These are phyloP conservation scores for Dermatemys mawii DNA, from an alignment of 2,113 vertebrate genomes.

Conservation along the genomic window DNA sequence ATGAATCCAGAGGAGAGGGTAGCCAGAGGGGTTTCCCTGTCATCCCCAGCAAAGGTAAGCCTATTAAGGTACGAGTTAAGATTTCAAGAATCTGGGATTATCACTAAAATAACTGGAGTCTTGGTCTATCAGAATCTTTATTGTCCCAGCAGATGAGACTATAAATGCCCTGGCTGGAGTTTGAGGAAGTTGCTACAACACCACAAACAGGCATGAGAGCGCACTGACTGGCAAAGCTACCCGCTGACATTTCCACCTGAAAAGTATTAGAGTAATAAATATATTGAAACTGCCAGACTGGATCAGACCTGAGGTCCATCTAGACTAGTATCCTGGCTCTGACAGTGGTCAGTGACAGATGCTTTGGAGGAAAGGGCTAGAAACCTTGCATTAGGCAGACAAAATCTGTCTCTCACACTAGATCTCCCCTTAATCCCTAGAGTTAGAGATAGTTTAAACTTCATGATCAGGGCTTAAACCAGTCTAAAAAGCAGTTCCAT, in stretches of 20 bases:
- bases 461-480: background rate
- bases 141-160: background rate
- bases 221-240: background rate
- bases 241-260: background rate
- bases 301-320: background rate
- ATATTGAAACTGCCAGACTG: accelerated
- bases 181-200: background rate
- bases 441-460: background rate
- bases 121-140: background rate
- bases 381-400: background rate
- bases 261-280: background rate
- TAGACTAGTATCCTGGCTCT: background rate
- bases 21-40: no score
- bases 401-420: background rate
- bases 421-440: background rate
- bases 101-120: background rate
- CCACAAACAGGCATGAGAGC: background rate
- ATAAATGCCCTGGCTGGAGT: background rate
- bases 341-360: background rate
- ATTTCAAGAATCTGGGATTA: background rate
- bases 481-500: background rate
- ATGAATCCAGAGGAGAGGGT: background rate
- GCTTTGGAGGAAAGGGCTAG: background rate
- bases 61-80: background rate
- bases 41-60: no score